phyloP scores from a whole-genome alignment of 2,888 invertebrate species.

The Antitype chi region DNA sequence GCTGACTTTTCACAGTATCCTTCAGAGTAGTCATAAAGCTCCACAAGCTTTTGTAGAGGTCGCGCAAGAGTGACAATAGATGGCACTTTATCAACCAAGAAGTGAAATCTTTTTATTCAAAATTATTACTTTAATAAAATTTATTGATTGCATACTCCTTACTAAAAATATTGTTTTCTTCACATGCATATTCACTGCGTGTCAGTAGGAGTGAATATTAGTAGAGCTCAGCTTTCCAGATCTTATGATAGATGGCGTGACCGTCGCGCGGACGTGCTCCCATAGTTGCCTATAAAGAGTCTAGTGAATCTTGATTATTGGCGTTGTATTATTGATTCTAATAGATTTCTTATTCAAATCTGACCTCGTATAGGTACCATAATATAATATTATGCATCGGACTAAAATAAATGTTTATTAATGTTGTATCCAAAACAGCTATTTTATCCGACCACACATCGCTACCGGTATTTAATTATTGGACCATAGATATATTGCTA shows the following conservation, averaged over 20 bases:
- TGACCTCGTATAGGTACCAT: neutral
- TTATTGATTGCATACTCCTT: neutral
- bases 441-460: constrained; percentile 29
- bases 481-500: constrained; percentile 1
- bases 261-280: constrained; percentile 12
- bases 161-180: neutral
- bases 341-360: constrained; percentile 56
- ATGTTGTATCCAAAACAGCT: constrained; percentile 30
- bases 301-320: constrained; percentile 17
- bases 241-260: constrained; percentile 60
- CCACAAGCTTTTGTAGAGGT: constrained; percentile 27
- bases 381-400: constrained; percentile 19
- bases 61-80: constrained; percentile 52
- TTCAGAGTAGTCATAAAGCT: constrained; percentile 17
- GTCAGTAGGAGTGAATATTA: neutral
- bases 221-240: neutral
- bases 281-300: neutral
- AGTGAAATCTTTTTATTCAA: neutral
- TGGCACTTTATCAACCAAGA: constrained; percentile 53
- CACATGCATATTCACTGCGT: too few species aligned
- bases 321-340: constrained; percentile 22
- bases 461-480: constrained; percentile 47
- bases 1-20: constrained; percentile 33
- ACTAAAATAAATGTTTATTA: neutral
- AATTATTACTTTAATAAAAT: neutral